phyloP scores from a whole-genome alignment of 30 jellyfish, hydroid and myxozoan species.

The Aurelia sp. region DNA sequence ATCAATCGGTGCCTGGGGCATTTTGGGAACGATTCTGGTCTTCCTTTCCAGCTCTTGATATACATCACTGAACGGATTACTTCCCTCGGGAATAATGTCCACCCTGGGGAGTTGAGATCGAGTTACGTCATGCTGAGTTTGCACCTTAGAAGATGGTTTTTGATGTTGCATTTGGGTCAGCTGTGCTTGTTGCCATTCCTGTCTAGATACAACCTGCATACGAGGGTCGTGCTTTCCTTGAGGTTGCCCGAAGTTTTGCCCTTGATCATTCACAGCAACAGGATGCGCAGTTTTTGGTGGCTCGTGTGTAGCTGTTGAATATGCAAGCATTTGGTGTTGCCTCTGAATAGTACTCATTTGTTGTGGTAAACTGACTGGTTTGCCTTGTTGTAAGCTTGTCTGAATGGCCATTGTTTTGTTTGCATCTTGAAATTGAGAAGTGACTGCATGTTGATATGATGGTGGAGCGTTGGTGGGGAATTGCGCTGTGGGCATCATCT shows the following conservation, averaged over 20 bases:
- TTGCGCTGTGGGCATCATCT: not conserved
- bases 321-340: conserved; percentile 1
- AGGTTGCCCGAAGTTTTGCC: conserved; percentile 2
- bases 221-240: conserved; percentile 16
- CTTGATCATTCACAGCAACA: not conserved
- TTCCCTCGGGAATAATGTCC: conserved; percentile 57
- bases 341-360: not conserved
- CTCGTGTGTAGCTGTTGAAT: conserved; percentile 7
- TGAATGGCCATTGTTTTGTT: not conserved
- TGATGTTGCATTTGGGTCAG: conserved; percentile 17
- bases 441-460: conserved; percentile 5
- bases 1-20: conserved; percentile 33
- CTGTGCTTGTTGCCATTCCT: conserved; percentile 36
- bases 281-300: conserved; percentile 1
- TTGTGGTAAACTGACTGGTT: conserved; percentile 3
- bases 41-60: conserved; percentile 66
- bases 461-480: not conserved
- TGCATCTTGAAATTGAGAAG: conserved; percentile 6
- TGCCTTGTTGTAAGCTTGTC: conserved; percentile 6
- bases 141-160: not conserved
- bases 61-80: conserved; percentile 65
- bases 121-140: conserved; percentile 4
- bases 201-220: not conserved
- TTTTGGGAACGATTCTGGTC: conserved; percentile 9
- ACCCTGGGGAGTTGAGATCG: conserved; percentile 37